Evolutionary conservation across 1,140 invertebrate species (phyloP), one percentile per base, ranked within the genome.

Genomic region (Telenomus remus): DNA sequence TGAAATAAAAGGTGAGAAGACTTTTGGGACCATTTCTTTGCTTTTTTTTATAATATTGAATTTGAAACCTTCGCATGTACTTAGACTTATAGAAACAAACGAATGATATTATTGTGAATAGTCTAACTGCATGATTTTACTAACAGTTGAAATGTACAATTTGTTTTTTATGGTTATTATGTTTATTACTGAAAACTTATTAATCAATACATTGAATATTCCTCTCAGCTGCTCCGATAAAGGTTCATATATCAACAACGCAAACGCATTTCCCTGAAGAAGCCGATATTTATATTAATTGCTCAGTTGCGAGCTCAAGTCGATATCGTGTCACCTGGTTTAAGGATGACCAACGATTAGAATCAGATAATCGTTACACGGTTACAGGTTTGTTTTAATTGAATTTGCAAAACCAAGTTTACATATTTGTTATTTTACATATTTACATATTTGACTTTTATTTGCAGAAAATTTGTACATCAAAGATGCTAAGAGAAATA

Each of bases 221-320:
- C 19, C 44, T 66, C 54, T 57, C 34, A 15, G 57, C 43, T 76
- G 78, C 74, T 7, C 78, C 78, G 9, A 90, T 93, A 3, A 86
- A 84, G 51, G 90, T 91, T 8, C 91, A 91, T 65, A 87, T 94
- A 42, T 89, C 89, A 0, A 76, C 89, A 44, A 79, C 87, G 53
- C 88, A 90, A 11, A 89, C 86, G 33, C 88, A 84, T 47, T 93
- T 91, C 81, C 86, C 89, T 1, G 88, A 90, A 47, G 94, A 93
- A 46, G 89, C 90, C 43, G 91, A 93, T 63, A 89, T 97, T 47
- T 89, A 84, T 39, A 89, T 96, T 43, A 89, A 89, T n/a, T 97
- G 95, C 84, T 89, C 90, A 6, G 93, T 94, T 9, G 91, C 93
- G 50, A 95, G 95, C 2, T 93, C 93, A 85, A 95, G 95, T 0